Base-by-base conservation (phyloP, 2,113 vertebrate genomes). In the Pterocles burchelli region DNA sequence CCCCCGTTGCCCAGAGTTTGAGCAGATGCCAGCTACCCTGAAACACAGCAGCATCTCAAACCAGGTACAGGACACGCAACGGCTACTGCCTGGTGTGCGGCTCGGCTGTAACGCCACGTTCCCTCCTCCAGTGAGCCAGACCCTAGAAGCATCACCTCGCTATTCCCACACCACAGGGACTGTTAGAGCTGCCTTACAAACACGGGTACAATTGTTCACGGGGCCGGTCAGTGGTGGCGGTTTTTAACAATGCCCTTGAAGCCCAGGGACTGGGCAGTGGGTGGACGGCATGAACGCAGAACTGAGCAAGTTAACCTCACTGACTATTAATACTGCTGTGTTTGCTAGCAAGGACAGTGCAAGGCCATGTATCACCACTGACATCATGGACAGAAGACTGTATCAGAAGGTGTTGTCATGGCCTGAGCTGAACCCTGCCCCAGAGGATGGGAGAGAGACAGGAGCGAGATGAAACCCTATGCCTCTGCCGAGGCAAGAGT, bases 121-220 rank as follows among this genome's bases (percentile, higher is more conserved):
- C 21, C 17, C 31, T 45, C 5, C 49, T 66, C 22, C 1, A 0
- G 2, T 15, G 1, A 45, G n/a, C 4, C 34, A 12, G 51, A 51
- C 36, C n/a, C n/a, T 5, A 16, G 6, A 16, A 34, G 65, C 57
- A 70, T 68, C 28, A 8, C 15, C 71, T 63, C 1, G 2, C 49
- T 10, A 10, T 18, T 17, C 61, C 41, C 73, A 31, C 61, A 21
- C 22, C 24, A 17, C 63, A 17, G 58, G 1, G 8, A 34, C 46
- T 1, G 1, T 0, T 0, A 6, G 33, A 61, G 22, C 0, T 4
- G 10, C 2, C 2, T 11, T 45, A 55, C 28, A 41, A 16, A 41
- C 1, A 7, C 0, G 5, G 33, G 4, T 7, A 17, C 0, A 2
- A n/a, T 55, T 20, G 10, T 11, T 19, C 0, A 0, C 19, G n/a